Base-by-base conservation (phyloP, 2,797 vertebrate species). In the Trematomus bernacchii region DNA sequence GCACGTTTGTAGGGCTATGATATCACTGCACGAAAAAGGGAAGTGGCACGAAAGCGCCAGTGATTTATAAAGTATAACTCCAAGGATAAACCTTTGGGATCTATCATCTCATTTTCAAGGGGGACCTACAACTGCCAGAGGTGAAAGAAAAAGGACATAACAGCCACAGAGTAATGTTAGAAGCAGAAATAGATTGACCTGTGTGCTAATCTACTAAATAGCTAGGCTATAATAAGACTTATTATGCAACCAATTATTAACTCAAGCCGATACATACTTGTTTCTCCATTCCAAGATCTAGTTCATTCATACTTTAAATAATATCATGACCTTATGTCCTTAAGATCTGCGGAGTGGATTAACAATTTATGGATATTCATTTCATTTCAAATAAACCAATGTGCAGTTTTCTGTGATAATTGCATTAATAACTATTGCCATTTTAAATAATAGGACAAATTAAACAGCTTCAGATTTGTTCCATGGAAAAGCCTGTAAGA, bases 131-230 rank as follows among this genome's bases (percentile, higher is more conserved):
- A 66, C 71, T 77, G 76, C 53, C 71, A 64, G 74, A 83, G 85
- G 83, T 85, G 81, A 85, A 65, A 84, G 72, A 65, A 87, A 82
- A 77, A 77, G 76, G 70, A 76, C 77, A 70, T 85, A 84, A 66
- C 42, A 33, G 82, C 76, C 37, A 44, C 19, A 21, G 75, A 73
- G 82, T 84, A 66, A 87, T 89, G 83, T 86, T 86, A 88, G 66
- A 85, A 6, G 12, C 37, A 70, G 67, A 84, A 71, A 84, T 53
- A 55, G 52, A 77, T 65, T 19, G 53, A 71, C 70, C 19, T 55
- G 63, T 68, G 63, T 9, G 23, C 27, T 66, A 70, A 83, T 87
- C 66, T 57, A 30, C 59, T 55, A 54, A 85, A 83, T 58, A 72
- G 37, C 55, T 12, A 11, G 6, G 6, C 77, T 77, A 61, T 80